Evolutionary conservation across 1,140 invertebrate genomes (phyloP), one percentile per base, ranked within the genome.

Genomic region (Heterodera schachtii): DNA sequence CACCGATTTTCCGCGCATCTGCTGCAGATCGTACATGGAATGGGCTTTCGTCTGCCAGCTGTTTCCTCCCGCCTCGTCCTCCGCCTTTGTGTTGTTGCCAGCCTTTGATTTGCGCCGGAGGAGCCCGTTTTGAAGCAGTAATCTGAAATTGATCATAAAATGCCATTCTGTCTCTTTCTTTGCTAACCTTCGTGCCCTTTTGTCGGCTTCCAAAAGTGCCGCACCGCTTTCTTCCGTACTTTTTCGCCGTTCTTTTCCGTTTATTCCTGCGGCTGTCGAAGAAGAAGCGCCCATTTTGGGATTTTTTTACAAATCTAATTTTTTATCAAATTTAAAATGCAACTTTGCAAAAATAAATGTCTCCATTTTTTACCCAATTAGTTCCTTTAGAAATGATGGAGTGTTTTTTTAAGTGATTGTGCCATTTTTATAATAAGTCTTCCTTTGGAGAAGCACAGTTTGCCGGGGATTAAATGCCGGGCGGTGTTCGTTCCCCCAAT

Each of bases 21-120:
- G 70, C 21, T 78, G 77, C 13, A 78, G 60, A 69, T 78, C 77
- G 64, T 78, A 78, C 77, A 78, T 78, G n/a, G 77, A 78, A 41
- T 69, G n/a, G 13, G 77, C 64, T 21, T 78, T 78, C 3, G 21
- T 70, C 64, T 78, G 47, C 64, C 77, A 69, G 47, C 70, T 69
- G 41, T 6, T 78, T 21, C 4, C 49, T 31, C 8, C 64, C 76
- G 64, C 76, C 46, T 69, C 76, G 13, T 57, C 76, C 2, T 19
- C 44, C 21, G 60, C 43, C 13, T 44, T 69, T 9, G 31, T 64
- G 70, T 41, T 41, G 2, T 4, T 41, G 69, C 44, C 69, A 11
- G 69, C 41, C 7, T 71, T 46, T 4, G 57, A 64, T 64, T 64
- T 64, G 11, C 57, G 57, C 5, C 57, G 57, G 2, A 64, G 57